Conservation (phyloP, 2,113 vertebrate species). For the Pelodiscus sinensis region DNA sequence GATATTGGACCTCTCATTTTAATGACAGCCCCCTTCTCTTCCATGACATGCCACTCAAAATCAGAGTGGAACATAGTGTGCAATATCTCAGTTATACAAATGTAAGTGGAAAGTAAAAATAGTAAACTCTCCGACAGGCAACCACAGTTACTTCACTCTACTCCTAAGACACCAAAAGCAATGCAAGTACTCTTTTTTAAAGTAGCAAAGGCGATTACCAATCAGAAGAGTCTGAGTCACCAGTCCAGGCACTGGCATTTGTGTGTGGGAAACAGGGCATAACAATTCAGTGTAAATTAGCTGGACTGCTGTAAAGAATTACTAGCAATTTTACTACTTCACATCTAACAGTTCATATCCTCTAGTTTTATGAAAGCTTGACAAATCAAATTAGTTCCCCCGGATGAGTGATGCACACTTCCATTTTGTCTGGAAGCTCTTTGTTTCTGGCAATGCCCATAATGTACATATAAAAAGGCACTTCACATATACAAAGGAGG, state of each 20-base stretch:
- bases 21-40: background rate
- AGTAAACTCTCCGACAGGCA: background rate
- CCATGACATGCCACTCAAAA: background rate
- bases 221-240: background rate
- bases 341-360: background rate
- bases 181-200: background rate
- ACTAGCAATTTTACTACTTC: background rate
- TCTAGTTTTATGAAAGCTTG: background rate
- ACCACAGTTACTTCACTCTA: background rate
- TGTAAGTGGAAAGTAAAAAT: background rate
- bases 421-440: background rate
- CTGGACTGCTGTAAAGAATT: background rate
- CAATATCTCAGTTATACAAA: background rate
- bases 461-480: background rate
- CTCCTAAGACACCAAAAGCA: background rate
- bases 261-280: background rate
- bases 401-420: background rate
- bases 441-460: background rate
- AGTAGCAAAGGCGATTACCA: background rate
- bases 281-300: background rate
- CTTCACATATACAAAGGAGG: background rate
- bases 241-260: background rate
- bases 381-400: no score
- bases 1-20: background rate
- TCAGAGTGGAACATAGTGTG: background rate